Conservation (phyloP, 2,113 vertebrate genomes). For the Oenanthe melanoleuca region DNA sequence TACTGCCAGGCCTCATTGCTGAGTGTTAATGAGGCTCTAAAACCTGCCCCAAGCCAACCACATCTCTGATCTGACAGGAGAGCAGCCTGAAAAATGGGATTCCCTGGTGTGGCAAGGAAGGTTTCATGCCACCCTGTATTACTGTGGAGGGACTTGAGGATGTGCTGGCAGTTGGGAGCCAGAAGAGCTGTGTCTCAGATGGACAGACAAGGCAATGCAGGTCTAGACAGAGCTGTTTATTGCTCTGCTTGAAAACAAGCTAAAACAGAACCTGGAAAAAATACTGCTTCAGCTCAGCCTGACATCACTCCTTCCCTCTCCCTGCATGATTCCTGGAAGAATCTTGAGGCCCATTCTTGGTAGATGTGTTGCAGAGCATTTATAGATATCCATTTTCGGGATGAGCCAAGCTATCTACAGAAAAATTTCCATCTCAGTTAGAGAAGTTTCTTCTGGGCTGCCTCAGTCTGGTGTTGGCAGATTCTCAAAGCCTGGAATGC, state of each 20-base stretch:
- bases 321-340: not conserved
- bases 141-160: not conserved
- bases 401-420: not conserved
- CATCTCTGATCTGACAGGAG: slow-evolving; percentile 49
- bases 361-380: not conserved
- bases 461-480: not conserved
- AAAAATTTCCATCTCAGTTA: not conserved
- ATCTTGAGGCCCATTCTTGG: not conserved
- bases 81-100: slow-evolving; percentile 59
- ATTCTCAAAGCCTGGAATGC: not conserved
- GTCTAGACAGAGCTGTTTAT: slow-evolving; percentile 21
- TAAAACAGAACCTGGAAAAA: not conserved
- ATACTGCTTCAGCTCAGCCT: not conserved
- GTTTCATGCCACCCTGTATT: slow-evolving; percentile 2
- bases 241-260: slow-evolving; percentile 1
- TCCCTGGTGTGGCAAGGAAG: slow-evolving; percentile 44
- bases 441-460: not conserved
- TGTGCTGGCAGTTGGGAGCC: slow-evolving; percentile 6
- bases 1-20: slow-evolving; percentile 57
- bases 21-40: slow-evolving; percentile 73
- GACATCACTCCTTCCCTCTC: not conserved
- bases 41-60: slow-evolving; percentile 59
- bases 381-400: not conserved
- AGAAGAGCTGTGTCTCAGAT: not conserved
- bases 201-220: not conserved